A percentile compares a stretch with the other conserved stretches of the same genome.
Evolutionary conservation across 2,888 invertebrate genomes (phyloP).

Genomic region (Rhogogaster chlorosoma): DNA sequence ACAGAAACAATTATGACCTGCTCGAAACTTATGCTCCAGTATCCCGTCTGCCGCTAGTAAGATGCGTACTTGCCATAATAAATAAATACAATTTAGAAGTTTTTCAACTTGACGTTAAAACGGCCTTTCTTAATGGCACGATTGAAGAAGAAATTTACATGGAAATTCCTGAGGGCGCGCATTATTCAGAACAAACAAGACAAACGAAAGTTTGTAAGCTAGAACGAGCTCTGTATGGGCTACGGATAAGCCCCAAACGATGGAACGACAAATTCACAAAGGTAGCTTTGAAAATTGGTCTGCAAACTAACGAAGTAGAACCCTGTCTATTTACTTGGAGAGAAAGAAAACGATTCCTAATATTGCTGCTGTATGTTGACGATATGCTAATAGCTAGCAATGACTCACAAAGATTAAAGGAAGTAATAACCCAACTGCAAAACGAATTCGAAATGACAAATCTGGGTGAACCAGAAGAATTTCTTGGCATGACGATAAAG

Average conservation of each 20-base stretch:
- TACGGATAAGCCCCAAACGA: conserved; percentile 56
- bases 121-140: conserved; percentile 57
- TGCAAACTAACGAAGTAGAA: conserved; percentile 56
- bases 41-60: conserved; percentile 55
- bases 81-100: conserved; percentile 56
- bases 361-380: background rate
- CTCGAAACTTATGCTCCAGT: conserved; percentile 53
- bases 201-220: conserved; percentile 57
- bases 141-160: conserved; percentile 45
- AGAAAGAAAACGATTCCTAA: background rate
- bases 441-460: too few relatives aligned
- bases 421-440: too few relatives aligned
- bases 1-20: background rate
- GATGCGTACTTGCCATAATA: conserved; percentile 53
- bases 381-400: too few relatives aligned
- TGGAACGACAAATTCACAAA: conserved; percentile 60
- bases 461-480: too few relatives aligned
- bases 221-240: conserved; percentile 58
- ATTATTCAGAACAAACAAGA: conserved; percentile 23
- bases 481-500: too few relatives aligned
- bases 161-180: conserved; percentile 57
- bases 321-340: conserved; percentile 41
- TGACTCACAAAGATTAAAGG: too few relatives aligned
- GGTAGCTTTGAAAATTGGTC: conserved; percentile 55
- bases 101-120: conserved; percentile 56